Conservation (phyloP, 2,888 invertebrate species). For the Phengaris alcon region DNA sequence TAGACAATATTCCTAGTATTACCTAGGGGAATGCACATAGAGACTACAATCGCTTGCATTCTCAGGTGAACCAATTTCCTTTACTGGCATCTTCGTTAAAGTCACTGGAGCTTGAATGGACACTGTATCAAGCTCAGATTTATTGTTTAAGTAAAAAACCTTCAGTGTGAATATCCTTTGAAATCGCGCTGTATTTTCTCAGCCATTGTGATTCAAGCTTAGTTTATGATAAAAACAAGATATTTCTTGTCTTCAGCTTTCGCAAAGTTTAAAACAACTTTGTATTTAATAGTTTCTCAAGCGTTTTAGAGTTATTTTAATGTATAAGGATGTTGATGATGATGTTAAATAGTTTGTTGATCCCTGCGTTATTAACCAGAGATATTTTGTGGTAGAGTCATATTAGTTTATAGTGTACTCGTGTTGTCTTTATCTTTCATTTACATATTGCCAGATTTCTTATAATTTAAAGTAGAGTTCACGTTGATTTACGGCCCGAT, state of each 20-base stretch:
- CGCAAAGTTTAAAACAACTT: slow-evolving; percentile 9
- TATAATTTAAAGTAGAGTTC: too few species aligned
- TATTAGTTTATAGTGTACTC: too few species aligned
- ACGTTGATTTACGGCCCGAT: too few species aligned
- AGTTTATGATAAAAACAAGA: slow-evolving; percentile 21
- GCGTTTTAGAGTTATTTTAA: slow-evolving; percentile 1
- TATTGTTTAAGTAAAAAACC: slow-evolving; percentile 31
- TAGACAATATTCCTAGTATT: slow-evolving; percentile 31
- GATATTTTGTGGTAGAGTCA: not conserved
- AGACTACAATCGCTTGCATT: slow-evolving; percentile 36
- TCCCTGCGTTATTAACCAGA: not conserved
- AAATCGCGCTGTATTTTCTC: not conserved
- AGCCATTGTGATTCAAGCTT: slow-evolving; percentile 16
- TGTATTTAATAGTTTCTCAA: slow-evolving; percentile 14
- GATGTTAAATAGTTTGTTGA: not conserved
- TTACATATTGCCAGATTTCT: too few species aligned
- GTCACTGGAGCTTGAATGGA: slow-evolving; percentile 43
- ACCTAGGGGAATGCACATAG: slow-evolving; percentile 28
- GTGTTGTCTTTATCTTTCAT: too few species aligned
- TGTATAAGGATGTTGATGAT: not conserved
- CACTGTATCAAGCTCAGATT: slow-evolving; percentile 38
- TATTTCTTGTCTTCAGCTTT: slow-evolving; percentile 13
- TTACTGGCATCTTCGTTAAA: slow-evolving; percentile 40
- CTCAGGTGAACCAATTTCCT: slow-evolving; percentile 41
- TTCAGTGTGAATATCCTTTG: slow-evolving; percentile 24